A percentile compares a stretch with the other conserved stretches of the same genome.
phyloP scores from a whole-genome alignment of 2,888 invertebrate genomes.

The Podotricha telesiphe region DNA sequence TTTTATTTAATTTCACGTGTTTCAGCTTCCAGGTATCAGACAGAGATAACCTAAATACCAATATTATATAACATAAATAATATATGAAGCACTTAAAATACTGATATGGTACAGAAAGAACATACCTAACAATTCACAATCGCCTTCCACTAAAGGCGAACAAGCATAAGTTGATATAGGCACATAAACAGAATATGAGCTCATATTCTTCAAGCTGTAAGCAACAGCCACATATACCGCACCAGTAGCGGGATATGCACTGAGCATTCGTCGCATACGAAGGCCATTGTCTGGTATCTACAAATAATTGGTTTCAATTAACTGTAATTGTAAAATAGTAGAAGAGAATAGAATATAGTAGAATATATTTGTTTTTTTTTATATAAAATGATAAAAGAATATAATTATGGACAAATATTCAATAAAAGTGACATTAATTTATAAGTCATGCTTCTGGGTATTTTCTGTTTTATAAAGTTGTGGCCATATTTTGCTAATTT shows the following conservation, averaged over 20 bases:
- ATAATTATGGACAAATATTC: too few relatives aligned
- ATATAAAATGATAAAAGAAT: background rate
- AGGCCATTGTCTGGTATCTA: slow-evolving; percentile 56
- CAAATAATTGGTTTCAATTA: background rate
- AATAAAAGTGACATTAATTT: too few relatives aligned
- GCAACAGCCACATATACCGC: slow-evolving; percentile 84
- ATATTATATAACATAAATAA: background rate
- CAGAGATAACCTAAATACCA: background rate
- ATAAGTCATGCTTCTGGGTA: too few relatives aligned
- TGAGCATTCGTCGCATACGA: slow-evolving; percentile 76
- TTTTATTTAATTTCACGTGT: too few relatives aligned
- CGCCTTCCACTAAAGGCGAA: slow-evolving; percentile 68
- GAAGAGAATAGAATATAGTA: too few relatives aligned
- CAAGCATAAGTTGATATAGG: slow-evolving; percentile 88
- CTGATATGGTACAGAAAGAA: slow-evolving; percentile 25
- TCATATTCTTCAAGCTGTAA: slow-evolving; percentile 55
- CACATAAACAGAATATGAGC: slow-evolving; percentile 85
- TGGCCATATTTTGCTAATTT: too few relatives aligned
- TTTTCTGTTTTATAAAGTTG: too few relatives aligned
- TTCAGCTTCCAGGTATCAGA: too few relatives aligned
- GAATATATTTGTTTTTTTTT: background rate
- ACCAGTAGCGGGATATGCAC: slow-evolving; percentile 85
- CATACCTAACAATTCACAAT: slow-evolving; percentile 83
- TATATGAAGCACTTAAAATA: background rate
- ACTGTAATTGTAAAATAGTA: background rate